Evolutionary conservation across 2,797 vertebrate species (phyloP).

Genomic region (Podarcis lilfordi): DNA sequence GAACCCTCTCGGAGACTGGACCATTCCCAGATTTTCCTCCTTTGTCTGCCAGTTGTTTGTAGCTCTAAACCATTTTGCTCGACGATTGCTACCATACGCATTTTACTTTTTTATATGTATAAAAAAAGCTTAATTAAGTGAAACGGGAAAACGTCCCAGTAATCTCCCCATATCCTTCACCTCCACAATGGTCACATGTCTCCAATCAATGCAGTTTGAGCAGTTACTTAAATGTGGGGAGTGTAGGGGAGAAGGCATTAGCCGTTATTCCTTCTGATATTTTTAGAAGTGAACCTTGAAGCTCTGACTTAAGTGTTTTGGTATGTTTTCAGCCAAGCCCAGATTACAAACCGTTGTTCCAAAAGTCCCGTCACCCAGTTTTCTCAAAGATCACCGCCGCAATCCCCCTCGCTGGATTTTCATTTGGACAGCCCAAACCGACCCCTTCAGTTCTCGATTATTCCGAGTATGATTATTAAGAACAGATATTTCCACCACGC

Average conservation of each 20-base stretch:
- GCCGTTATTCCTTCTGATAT: conserved; percentile 22
- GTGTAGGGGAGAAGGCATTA: conserved; percentile 24
- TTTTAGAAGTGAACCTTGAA: conserved; percentile 62
- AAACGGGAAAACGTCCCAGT: conserved; percentile 17
- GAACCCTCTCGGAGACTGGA: conserved; percentile 58
- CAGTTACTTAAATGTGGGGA: conserved; percentile 33
- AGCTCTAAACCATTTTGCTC: conserved; percentile 62
- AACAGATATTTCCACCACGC: conserved; percentile 20
- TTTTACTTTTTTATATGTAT: conserved; percentile 14
- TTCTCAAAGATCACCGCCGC: conserved; percentile 46
- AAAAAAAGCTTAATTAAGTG: conserved; percentile 9
- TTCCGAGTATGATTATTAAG: conserved; percentile 17
- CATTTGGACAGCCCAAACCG: conserved; percentile 53
- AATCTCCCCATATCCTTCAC: conserved; percentile 30
- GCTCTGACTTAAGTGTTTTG: conserved; percentile 67
- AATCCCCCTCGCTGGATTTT: conserved; percentile 48
- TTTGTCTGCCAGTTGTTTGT: conserved; percentile 72
- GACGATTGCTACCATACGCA: conserved; percentile 66
- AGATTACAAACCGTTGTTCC: conserved; percentile 56
- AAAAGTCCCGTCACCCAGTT: conserved; percentile 46
- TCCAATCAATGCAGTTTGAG: conserved; percentile 46
- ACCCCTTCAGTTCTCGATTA: conserved; percentile 48
- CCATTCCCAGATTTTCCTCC: conserved; percentile 53
- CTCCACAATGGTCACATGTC: conserved; percentile 15
- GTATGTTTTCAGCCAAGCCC: conserved; percentile 63